Evolutionary conservation across 2,797 vertebrate species (phyloP), one percentile per base, ranked within the genome.

Genomic region (Chiloscyllium punctatum): DNA sequence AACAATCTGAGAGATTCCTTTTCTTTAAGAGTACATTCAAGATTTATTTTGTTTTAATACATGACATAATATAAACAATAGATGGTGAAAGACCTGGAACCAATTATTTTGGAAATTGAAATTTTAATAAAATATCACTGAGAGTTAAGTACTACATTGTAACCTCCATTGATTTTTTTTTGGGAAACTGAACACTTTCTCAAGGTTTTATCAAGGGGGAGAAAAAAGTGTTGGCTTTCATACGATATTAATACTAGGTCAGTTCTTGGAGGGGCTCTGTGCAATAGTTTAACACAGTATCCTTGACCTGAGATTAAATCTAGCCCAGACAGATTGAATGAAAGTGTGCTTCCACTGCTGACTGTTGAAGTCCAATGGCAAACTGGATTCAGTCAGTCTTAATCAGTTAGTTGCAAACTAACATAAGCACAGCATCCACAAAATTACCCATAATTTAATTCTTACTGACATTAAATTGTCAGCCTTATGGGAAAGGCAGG

Each of bases 51-150:
- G n/a, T 23, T 8, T 42, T 69, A 21, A 42, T 13, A 69, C n/a
- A 92, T 23, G 8, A 8, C n/a, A 42, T 8, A 69, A 92, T 21
- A 92, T 16, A 42, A 69, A 69, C 21, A 4, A 18, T 92, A n/a
- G 90, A 68, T 92, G 90, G 62, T 2, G 6, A 68, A 37, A 37
- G n/a, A 92, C 0, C 16, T 42, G n/a, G 21, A 69, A 21, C 25
- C 16, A 92, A 68, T 27, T 92, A 8, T 42, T 92, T 92, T 92
- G 66, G n/a, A 92, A 92, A 92, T 21, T n/a, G 16, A 91, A 68
- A 33, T 91, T 68, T 66, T 91, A 66, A 68, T 91, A 91, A 91
- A 91, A 91, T 91, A 66, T 37, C 62, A 68, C n/a, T 92, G 18
- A 16, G 33, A 37, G 66, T 92, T 92, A 68, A 92, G 62, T 68